These are phyloP conservation scores for Amphipoea lucens DNA, from an alignment of 2,888 invertebrate genomes.

Conservation along the genomic window DNA sequence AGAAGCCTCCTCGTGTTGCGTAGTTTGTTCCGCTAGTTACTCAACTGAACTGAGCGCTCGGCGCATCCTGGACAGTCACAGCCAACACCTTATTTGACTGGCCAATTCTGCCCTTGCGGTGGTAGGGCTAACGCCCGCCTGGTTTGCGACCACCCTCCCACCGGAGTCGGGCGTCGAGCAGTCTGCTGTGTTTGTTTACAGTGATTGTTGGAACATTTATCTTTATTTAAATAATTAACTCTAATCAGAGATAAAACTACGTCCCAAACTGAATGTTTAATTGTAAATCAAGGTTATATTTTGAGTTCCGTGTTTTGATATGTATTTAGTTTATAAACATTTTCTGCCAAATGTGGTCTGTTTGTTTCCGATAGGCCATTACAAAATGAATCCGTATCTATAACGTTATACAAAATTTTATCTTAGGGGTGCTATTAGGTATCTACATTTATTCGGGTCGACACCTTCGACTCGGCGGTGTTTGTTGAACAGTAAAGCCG, in stretches of 20 bases:
- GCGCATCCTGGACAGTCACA: too few relatives aligned
- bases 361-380: neutral
- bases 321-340: neutral
- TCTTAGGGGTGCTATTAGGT: neutral
- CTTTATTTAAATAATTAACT: constrained; percentile 13
- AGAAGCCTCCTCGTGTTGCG: too few relatives aligned
- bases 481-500: neutral
- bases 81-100: too few relatives aligned
- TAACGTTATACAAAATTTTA: neutral
- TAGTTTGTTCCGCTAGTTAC: too few relatives aligned
- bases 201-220: neutral
- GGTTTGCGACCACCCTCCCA: too few relatives aligned
- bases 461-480: neutral
- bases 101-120: too few relatives aligned
- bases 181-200: constrained; percentile 15
- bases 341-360: neutral
- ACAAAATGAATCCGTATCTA: neutral
- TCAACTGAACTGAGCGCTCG: too few relatives aligned
- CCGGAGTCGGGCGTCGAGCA: too few relatives aligned
- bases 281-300: constrained; percentile 1
- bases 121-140: too few relatives aligned
- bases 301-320: neutral
- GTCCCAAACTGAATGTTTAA: constrained; percentile 5
- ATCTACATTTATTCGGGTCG: neutral
- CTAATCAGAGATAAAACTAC: constrained; percentile 21